Percentiles rank a stretch among this genome's conserved stretches.
These are phyloP conservation scores for Delia radicum DNA, from an alignment of 1,140 invertebrate species.

Conservation along the genomic window DNA sequence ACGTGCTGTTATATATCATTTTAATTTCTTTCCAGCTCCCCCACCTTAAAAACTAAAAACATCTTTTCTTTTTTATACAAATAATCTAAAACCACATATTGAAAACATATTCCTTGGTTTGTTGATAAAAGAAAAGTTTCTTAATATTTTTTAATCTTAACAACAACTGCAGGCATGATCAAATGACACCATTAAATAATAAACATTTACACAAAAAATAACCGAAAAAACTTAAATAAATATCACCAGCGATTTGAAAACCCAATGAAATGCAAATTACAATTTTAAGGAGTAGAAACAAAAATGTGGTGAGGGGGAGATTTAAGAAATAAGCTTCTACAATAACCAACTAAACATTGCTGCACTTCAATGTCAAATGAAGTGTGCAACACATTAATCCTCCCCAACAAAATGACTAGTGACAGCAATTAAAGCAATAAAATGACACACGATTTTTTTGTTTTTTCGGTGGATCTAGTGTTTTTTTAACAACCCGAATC, in stretches of 20 bases:
- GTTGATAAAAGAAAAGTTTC: background rate
- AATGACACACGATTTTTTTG: conserved; percentile 4
- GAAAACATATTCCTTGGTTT: background rate
- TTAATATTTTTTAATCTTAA: background rate
- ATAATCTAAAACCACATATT: background rate
- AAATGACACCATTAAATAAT: background rate
- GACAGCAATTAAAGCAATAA: conserved; percentile 16
- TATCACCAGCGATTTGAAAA: background rate
- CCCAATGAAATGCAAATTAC: background rate
- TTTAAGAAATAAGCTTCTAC: background rate
- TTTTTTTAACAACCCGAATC: background rate
- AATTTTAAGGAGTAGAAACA: background rate
- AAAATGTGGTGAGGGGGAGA: background rate
- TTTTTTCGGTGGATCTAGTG: background rate
- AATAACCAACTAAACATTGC: background rate
- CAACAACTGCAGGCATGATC: background rate
- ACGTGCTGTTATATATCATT: background rate
- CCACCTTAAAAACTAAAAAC: background rate
- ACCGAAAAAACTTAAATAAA: background rate
- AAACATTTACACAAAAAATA: background rate
- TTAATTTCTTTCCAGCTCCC: background rate
- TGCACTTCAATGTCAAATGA: conserved; percentile 24
- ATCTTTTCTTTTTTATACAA: background rate
- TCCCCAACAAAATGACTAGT: background rate
- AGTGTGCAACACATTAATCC: conserved; percentile 25